phyloP scores from a whole-genome alignment of 2,113 vertebrate genomes.

The Numenius arquata region DNA sequence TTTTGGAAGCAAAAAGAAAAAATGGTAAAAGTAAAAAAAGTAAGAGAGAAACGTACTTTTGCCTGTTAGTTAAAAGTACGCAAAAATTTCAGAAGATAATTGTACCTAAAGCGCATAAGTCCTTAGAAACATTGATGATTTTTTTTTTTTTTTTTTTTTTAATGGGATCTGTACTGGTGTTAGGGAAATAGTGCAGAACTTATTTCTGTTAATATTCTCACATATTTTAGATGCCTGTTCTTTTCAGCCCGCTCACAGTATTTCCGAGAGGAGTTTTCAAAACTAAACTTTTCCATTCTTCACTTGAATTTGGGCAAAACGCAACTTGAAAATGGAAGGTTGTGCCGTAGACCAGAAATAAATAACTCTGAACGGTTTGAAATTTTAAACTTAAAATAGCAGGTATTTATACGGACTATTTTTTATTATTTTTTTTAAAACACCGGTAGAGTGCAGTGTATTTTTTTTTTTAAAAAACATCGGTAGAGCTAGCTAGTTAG shows the following conservation, averaged over 20 bases:
- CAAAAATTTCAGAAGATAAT: neutral
- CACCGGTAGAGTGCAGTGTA: neutral
- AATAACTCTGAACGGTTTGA: neutral
- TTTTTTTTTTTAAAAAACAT: neutral
- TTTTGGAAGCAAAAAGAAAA: neutral
- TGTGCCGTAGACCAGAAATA: neutral
- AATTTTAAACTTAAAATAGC: neutral
- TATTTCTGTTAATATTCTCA: neutral
- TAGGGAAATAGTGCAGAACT: neutral
- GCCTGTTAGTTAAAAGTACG: neutral
- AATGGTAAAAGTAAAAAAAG: neutral
- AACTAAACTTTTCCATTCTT: neutral
- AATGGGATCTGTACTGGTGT: accelerated
- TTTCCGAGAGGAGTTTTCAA: neutral
- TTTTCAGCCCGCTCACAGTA: neutral
- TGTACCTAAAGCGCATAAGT: neutral
- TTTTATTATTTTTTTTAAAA: neutral
- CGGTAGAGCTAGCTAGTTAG: neutral
- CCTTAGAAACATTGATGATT: neutral
- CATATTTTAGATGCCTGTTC: neutral
- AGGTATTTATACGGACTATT: neutral
- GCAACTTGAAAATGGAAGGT: neutral
- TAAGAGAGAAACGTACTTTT: neutral
- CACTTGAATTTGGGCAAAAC: neutral
- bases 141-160: no score